Percentiles rank a stretch among this genome's conserved stretches.
Conservation (phyloP, 2,797 vertebrate genomes). For the Sebastolobus altivelis region DNA sequence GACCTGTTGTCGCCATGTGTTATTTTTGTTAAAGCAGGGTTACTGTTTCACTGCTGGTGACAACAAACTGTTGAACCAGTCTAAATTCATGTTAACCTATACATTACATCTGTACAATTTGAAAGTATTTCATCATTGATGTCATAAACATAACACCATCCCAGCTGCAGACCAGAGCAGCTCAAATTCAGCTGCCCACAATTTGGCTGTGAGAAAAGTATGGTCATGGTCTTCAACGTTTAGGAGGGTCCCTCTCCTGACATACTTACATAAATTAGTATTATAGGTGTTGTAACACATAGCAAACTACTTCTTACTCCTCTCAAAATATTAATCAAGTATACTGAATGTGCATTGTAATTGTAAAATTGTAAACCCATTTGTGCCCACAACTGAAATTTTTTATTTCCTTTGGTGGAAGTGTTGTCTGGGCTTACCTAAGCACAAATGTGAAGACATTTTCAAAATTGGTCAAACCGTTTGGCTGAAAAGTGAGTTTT, state of each 20-base stretch:
- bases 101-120: not conserved
- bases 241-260: not conserved
- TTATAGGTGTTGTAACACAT: not conserved
- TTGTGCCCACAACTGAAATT: too few relatives aligned
- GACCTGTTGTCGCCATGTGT: conserved; percentile 44
- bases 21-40: conserved; percentile 42
- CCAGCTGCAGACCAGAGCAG: not conserved
- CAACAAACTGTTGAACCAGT: not conserved
- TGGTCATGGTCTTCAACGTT: not conserved
- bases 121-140: not conserved
- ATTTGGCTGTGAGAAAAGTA: not conserved
- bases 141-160: conserved; percentile 18
- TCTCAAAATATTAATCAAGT: not conserved
- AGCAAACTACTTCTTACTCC: not conserved
- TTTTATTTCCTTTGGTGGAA: too few relatives aligned
- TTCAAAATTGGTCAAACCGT: too few relatives aligned
- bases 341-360: not conserved
- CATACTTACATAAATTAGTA: not conserved
- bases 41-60: conserved; percentile 34
- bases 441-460: too few relatives aligned
- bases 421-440: too few relatives aligned
- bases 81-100: not conserved
- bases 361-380: too few relatives aligned
- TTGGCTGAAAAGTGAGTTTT: too few relatives aligned
- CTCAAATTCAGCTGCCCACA: not conserved